Percentiles rank a stretch among this genome's conserved stretches.
Evolutionary conservation across 2,113 vertebrate genomes (phyloP).

Genomic region (Thalassarche chlororhynchos): DNA sequence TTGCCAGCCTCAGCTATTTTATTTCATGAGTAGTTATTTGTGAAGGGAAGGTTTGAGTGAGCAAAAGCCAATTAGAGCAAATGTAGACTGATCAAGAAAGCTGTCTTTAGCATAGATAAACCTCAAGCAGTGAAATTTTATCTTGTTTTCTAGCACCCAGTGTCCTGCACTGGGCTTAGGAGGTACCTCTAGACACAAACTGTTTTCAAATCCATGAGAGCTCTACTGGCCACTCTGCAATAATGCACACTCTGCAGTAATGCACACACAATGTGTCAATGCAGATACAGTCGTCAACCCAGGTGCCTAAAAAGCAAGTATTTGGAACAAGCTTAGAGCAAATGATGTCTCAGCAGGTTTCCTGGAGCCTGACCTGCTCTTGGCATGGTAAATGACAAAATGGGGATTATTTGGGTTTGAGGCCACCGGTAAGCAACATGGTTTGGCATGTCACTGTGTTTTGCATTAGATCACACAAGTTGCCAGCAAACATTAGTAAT

Average conservation of each 20-base stretch:
- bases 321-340: background rate
- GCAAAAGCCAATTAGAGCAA: background rate
- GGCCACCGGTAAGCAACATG: background rate
- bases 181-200: background rate
- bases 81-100: background rate
- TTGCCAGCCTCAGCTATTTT: background rate
- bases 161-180: background rate
- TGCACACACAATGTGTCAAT: fast-evolving
- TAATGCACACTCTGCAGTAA: background rate
- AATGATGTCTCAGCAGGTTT: background rate
- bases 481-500: background rate
- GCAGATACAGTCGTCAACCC: background rate
- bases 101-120: background rate
- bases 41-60: background rate
- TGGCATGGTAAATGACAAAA: background rate
- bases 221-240: background rate
- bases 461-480: background rate
- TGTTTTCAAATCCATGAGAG: background rate
- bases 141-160: background rate
- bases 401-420: background rate
- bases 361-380: background rate
- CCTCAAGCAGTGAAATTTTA: background rate
- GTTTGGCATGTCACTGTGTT: background rate
- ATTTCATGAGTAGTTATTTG: background rate
- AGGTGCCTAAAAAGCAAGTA: background rate